Evolutionary conservation across 2,888 invertebrate genomes (phyloP), one percentile per base, ranked within the genome.

Genomic region (Elmis aenea): DNA sequence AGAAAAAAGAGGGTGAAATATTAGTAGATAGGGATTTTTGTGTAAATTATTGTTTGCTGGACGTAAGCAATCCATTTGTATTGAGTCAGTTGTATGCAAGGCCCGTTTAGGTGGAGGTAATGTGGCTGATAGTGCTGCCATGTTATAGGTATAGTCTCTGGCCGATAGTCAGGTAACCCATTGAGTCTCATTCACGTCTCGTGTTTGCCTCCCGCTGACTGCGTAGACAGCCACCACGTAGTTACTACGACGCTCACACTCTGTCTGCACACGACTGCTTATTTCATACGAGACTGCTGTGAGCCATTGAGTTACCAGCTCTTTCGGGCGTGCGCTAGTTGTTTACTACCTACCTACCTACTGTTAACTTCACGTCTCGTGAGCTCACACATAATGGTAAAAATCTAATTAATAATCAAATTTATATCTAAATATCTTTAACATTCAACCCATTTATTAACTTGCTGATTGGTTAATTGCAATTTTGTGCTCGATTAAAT

Each of bases 131-230:
- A 59, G 57, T 64, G 57, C 55, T 67, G 67, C 68, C 68, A 66
- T 68, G 66, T 68, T 68, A 68, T 68, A 68, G 68, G 68, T 68
- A 61, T 64, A 64, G 63, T 62, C 64, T 66, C 62, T 65, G 67
- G 67, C 59, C 62, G 62, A 61, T 66, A 61, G 61, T 62, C 59
- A 65, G 64, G 64, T 66, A 64, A 63, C 58, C 54, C 56, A 54
- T 58, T 55, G 58, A 59, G 59, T 57, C 52, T 54, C 59, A 55
- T 58, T 57, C 58, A 50, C 61, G 56, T 60, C 62, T 61, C 54
- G 54, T 58, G 53, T 52, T 49, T 49, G 50, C 57, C 56, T 54
- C 56, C 55, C 55, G 54, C 55, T 58, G 59, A 61, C 64, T 62
- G 54, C 66, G 63, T 62, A 65, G 66, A 44, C 43, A 62, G 55